Base-by-base conservation (phyloP, 1,140 invertebrate genomes). In the Heliconius nattereri region DNA sequence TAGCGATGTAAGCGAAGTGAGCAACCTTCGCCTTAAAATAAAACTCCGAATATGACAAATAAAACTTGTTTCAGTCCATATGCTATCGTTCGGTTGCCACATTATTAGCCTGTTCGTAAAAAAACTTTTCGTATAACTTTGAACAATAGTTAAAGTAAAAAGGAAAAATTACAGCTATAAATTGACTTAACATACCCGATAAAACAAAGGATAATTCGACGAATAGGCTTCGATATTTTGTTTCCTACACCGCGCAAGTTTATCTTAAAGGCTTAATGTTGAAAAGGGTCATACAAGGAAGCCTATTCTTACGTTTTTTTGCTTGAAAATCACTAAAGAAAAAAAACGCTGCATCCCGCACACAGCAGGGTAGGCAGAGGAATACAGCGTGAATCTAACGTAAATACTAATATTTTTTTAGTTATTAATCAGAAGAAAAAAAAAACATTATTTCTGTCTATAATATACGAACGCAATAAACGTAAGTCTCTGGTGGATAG, bases 131-230 rank as follows among this genome's bases (percentile, higher is more conserved):
- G 23, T 54, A 78, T 29, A 74, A 66, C 60, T 66, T 74, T 66
- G 37, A 81, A 74, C 57, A 78, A 85, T 85, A 86, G 72, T 77
- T 80, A 84, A 75, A 84, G 84, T 83, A 83, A 83, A 85, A 78
- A 84, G 82, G 83, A 87, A 85, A 88, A 86, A 87, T 88, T 86
- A 87, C 82, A 83, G 83, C 81, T 76, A 87, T 88, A 88, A 87
- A 88, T 89, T 88, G 70, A 84, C 83, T 85, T 85, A 84, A 85
- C 83, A 86, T 84, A 83, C 49, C 74, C 78, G 83, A 88, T 89
- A 89, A 87, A 89, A 84, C 82, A 75, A 80, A 81, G 85, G 83
- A 83, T 80, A 85, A 83, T 81, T 23, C 72, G 78, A 82, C 13
- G 13, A 84, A 85, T 84, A 84, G 83, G 78, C 72, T 71, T 19